These are phyloP conservation scores for Chrysina gloriosa DNA, from an alignment of 2,888 invertebrate species.

Conservation along the genomic window DNA sequence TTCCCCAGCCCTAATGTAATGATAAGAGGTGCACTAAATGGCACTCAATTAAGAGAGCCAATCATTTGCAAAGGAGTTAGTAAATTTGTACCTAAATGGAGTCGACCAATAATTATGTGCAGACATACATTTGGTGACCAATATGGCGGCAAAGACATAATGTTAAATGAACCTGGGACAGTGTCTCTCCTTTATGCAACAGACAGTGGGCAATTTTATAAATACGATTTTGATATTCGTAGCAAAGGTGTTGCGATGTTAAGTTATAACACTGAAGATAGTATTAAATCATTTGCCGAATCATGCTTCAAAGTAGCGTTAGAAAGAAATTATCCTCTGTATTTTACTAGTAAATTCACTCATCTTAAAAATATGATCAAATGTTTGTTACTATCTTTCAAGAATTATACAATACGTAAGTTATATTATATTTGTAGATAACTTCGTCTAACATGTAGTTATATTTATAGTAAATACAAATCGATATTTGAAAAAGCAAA, in stretches of 20 bases:
- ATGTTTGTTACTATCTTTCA: slow-evolving; percentile 90
- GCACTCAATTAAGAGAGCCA: slow-evolving; percentile 88
- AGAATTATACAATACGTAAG: slow-evolving; percentile 81
- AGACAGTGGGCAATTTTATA: slow-evolving; percentile 69
- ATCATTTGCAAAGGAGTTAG: slow-evolving; percentile 86
- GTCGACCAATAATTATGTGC: slow-evolving; percentile 83
- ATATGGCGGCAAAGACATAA: slow-evolving; percentile 84
- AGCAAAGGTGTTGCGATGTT: slow-evolving; percentile 79
- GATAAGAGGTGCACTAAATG: slow-evolving; percentile 86
- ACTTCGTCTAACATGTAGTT: not conserved
- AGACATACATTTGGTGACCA: slow-evolving; percentile 90
- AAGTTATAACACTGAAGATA: slow-evolving; percentile 90
- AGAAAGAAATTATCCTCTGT: slow-evolving; percentile 84
- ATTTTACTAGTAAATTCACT: slow-evolving; percentile 88
- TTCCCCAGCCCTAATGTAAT: slow-evolving; percentile 91
- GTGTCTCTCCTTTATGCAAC: slow-evolving; percentile 72
- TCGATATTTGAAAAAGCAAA: slow-evolving; percentile 76
- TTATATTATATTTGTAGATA: slow-evolving; percentile 27
- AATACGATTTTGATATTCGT: slow-evolving; percentile 74
- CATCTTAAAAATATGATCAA: slow-evolving; percentile 87
- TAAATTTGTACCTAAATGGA: slow-evolving; percentile 85
- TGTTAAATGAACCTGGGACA: slow-evolving; percentile 76
- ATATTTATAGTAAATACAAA: slow-evolving; percentile 72
- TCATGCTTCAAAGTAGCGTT: slow-evolving; percentile 87
- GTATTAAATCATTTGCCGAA: slow-evolving; percentile 83